Evolutionary conservation across 2,888 invertebrate genomes (phyloP), one percentile per base, ranked within the genome.

Genomic region (Lithophane semibrunnea): DNA sequence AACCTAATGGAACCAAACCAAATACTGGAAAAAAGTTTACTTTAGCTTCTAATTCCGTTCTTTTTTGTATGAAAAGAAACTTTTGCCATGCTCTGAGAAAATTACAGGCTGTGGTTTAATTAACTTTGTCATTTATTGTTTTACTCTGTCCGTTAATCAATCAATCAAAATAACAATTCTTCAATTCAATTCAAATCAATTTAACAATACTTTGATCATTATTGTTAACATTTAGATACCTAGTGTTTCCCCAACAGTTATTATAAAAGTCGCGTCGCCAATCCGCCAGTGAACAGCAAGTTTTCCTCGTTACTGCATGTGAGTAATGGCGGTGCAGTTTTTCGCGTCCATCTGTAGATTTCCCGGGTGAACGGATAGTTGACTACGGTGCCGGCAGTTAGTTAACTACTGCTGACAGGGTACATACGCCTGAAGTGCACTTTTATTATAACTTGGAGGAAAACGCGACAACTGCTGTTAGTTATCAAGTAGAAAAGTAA

Each of bases 321-420:
- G 86, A 87, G 82, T 89, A 87, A 88, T 83, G 76, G 72, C 79
- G 76, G 79, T 84, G 84, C 85, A 87, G 69, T 80, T 90, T 87
- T 85, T 80, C 84, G 80, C 83, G 75, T 83, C 77, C 80, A 79
- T 77, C 77, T 72, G 83, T 84, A 86, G 88, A 89, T 90, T 90
- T 87, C 89, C 89, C 88, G 84, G 69, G 80, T 75, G 87, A 66
- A 61, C 44, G 52, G 44, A 29, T 58, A 83, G 86, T 78, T 83
- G 79, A 70, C 72, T 79, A 24, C 76, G 61, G 64, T 2, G 76
- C 66, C 58, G 67, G 44, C 77, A 73, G 72, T 60, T 66, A 79
- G 74, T 73, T 78, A 73, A 73, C 88, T 75, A 69, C 58, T 37
- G 58, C 74, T 58, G 67, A 72, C 85, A 47, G 47, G 8, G 13